phyloP scores from a whole-genome alignment of 2,113 vertebrate species.

The Larimichthys polyactis region DNA sequence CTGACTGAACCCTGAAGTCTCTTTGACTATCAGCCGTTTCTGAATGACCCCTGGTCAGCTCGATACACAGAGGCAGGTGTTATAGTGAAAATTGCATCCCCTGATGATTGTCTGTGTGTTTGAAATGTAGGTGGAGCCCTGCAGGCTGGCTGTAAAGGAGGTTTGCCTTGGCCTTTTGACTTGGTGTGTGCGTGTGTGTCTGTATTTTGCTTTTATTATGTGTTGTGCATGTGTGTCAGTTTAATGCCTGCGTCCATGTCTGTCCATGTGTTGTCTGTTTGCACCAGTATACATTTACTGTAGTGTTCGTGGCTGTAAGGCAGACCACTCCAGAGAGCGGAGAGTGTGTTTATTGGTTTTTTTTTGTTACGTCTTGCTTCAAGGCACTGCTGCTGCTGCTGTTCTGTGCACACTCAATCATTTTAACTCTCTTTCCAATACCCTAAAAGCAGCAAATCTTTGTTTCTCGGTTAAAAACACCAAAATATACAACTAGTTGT shows the following conservation, averaged over 20 bases:
- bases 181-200: neutral
- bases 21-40: neutral
- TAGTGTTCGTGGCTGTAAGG: constrained; percentile 46
- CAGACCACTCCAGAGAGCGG: constrained; percentile 63
- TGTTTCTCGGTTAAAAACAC: constrained; percentile 6
- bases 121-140: constrained; percentile 50
- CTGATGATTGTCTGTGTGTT: constrained; percentile 32
- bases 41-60: constrained; percentile 2
- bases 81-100: constrained; percentile 47
- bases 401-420: constrained; percentile 3
- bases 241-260: constrained; percentile 11
- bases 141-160: constrained; percentile 26
- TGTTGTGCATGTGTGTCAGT: neutral
- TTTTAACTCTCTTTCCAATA: neutral
- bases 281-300: constrained; percentile 35
- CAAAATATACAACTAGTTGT: constrained; percentile 16
- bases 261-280: constrained; percentile 51
- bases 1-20: neutral
- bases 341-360: constrained; percentile 66
- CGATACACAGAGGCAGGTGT: constrained; percentile 49
- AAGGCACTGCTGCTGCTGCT: constrained; percentile 45
- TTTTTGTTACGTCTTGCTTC: constrained; percentile 62
- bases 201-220: neutral
- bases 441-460: neutral
- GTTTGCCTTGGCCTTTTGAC: constrained; percentile 2